These are phyloP conservation scores for Catharus ustulatus DNA, from an alignment of 2,797 vertebrate genomes.

Conservation along the genomic window DNA sequence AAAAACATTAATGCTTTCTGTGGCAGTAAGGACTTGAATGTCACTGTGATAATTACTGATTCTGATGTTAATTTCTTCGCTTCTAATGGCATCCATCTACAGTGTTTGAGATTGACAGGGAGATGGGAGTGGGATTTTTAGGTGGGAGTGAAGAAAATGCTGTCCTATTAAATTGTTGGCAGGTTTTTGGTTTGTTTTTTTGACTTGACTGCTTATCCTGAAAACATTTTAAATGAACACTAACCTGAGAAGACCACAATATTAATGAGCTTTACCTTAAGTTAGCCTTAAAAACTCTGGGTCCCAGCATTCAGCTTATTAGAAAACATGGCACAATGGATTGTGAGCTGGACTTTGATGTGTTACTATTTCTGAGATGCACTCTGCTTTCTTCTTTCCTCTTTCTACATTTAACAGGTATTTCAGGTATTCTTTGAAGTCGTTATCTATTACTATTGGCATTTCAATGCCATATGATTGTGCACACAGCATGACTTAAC, in stretches of 20 bases:
- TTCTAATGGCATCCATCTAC: not conserved
- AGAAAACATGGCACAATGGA: not conserved
- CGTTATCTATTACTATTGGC: not conserved
- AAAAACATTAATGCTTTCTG: not conserved
- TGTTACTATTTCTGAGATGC: not conserved
- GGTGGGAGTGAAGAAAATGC: not conserved
- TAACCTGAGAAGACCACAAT: not conserved
- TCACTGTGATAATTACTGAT: not conserved
- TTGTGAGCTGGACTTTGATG: not conserved
- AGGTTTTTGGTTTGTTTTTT: not conserved
- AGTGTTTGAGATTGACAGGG: not conserved
- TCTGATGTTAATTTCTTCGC: not conserved
- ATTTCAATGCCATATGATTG: not conserved
- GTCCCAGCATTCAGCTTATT: not conserved
- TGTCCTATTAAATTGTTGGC: not conserved
- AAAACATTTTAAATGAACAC: not conserved
- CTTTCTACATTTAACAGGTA: not conserved
- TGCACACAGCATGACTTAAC: not conserved
- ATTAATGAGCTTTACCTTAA: not conserved
- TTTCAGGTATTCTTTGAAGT: not conserved
- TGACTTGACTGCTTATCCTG: not conserved
- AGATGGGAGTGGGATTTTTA: not conserved
- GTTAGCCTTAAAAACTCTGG: not conserved
- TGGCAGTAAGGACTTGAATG: not conserved
- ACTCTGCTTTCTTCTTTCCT: not conserved